These are phyloP conservation scores for Ametastegia equiseti DNA, from an alignment of 2,888 invertebrate species.

Conservation along the genomic window DNA sequence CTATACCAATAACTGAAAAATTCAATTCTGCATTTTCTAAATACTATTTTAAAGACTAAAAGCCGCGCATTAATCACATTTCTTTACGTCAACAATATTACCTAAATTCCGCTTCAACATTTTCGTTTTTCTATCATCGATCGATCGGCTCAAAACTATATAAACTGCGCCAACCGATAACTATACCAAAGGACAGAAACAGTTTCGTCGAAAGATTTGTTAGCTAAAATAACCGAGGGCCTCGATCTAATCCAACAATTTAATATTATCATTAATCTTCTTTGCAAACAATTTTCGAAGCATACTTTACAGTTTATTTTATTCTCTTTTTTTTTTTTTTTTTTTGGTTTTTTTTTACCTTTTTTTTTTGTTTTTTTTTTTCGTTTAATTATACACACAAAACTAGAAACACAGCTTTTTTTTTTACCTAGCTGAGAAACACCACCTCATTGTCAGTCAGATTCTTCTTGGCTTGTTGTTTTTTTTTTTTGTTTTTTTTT, in stretches of 20 bases:
- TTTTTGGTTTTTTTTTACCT: neutral
- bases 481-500: slow-evolving; percentile 10
- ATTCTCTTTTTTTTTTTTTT: neutral
- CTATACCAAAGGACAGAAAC: neutral
- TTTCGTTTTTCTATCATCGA: too few species aligned
- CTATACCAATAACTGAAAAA: too few species aligned
- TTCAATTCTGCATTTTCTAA: neutral
- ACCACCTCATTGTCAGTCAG: too few species aligned
- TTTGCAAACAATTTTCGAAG: slow-evolving; percentile 4
- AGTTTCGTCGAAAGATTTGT: slow-evolving; percentile 33
- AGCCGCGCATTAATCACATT: neutral
- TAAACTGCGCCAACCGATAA: too few species aligned
- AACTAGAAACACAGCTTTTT: slow-evolving; percentile 38
- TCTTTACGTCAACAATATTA: neutral
- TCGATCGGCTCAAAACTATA: too few species aligned
- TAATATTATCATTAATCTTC: neutral
- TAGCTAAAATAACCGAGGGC: neutral
- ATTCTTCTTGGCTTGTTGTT: neutral
- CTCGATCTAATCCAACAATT: slow-evolving; percentile 13
- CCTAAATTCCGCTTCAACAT: neutral
- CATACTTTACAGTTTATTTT: neutral
- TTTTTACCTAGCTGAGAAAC: neutral
- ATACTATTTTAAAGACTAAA: neutral
- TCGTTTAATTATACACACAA: too few species aligned
- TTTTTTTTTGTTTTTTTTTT: neutral